Percentiles rank a stretch among this genome's conserved stretches.
phyloP scores from a whole-genome alignment of 2,888 invertebrate genomes.

The Drosophila barbarae region DNA sequence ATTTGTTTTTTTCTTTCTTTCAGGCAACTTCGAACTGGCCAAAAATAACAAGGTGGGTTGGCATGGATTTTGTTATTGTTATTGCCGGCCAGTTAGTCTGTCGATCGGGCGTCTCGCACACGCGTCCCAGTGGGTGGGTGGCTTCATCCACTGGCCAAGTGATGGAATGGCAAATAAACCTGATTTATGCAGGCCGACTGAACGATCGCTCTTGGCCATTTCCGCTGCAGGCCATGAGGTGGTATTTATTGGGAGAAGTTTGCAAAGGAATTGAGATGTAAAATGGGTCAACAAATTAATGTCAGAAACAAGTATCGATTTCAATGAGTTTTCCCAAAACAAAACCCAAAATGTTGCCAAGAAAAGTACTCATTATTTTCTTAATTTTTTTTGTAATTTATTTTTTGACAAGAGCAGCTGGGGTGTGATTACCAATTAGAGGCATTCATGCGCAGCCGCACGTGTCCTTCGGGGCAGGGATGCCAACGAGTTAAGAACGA shows the following conservation, averaged over 20 bases:
- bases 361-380: not conserved
- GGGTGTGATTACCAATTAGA: constrained; percentile 54
- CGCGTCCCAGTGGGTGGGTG: constrained; percentile 40
- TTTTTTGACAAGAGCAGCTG: constrained; percentile 1
- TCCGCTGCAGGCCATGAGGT: constrained; percentile 37
- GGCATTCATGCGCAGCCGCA: constrained; percentile 58
- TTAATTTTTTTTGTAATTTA: not conserved
- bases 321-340: not conserved
- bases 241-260: not conserved
- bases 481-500: constrained; percentile 3
- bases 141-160: constrained; percentile 24
- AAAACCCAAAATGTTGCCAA: not conserved
- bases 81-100: constrained; percentile 29
- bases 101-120: constrained; percentile 31
- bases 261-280: not conserved
- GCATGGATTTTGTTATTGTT: constrained; percentile 47
- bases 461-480: constrained; percentile 48
- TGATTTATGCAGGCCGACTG: constrained; percentile 13
- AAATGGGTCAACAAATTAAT: constrained; percentile 1
- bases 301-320: not conserved
- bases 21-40: constrained; percentile 43
- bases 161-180: constrained; percentile 39
- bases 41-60: constrained; percentile 57
- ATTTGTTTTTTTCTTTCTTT: constrained; percentile 55
- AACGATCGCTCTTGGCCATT: constrained; percentile 37